Evolutionary conservation across 2,113 vertebrate genomes (phyloP).

Genomic region (Solenodon paradoxus): DNA sequence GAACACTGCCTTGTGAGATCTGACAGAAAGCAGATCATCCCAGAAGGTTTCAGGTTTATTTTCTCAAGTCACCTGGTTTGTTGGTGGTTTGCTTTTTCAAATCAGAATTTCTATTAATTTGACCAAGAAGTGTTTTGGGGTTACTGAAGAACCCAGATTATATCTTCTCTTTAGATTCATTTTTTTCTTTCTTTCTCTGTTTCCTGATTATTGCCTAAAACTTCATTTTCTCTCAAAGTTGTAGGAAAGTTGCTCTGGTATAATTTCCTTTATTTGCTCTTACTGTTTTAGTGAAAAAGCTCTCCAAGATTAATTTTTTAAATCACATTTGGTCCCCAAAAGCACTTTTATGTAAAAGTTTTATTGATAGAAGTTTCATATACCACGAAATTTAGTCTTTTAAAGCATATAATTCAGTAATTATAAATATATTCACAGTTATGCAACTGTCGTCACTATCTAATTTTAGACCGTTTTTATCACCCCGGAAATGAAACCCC

Average conservation of each 20-base stretch:
- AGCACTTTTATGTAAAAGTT: neutral
- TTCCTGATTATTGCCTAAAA: neutral
- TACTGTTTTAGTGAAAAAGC: constrained; percentile 30
- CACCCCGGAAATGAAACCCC: neutral
- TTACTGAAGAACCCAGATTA: neutral
- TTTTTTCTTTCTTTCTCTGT: neutral
- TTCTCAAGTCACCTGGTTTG: neutral
- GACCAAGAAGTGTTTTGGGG: neutral
- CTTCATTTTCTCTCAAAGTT: neutral
- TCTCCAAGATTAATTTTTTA: neutral
- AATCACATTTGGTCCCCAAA: neutral
- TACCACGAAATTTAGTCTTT: neutral
- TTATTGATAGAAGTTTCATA: neutral
- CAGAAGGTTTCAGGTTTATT: neutral
- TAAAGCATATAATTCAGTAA: neutral
- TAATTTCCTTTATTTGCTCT: neutral
- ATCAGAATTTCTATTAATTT: neutral
- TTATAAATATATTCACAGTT: neutral
- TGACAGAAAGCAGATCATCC: neutral
- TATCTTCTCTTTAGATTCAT: neutral
- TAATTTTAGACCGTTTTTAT: neutral
- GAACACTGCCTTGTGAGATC: neutral
- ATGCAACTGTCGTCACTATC: neutral
- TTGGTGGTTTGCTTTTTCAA: too few species aligned
- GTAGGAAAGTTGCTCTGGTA: neutral